phyloP scores from a whole-genome alignment of 2,113 vertebrate species.

The Cebidichthys violaceus region DNA sequence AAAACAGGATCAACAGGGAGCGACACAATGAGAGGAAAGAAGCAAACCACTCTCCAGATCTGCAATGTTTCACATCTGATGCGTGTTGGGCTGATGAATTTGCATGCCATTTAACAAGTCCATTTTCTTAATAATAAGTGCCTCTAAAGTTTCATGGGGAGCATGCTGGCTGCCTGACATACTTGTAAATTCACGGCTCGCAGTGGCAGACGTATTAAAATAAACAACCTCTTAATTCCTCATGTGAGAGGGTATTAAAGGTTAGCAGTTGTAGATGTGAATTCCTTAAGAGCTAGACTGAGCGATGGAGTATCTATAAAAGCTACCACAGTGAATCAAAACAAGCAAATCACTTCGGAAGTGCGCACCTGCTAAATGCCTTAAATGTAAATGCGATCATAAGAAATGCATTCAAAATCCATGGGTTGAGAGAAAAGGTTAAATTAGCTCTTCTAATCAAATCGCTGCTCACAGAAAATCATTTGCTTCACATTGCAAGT shows the following conservation, averaged over 20 bases:
- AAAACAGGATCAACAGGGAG: constrained; percentile 4
- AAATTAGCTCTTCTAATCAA: constrained; percentile 5
- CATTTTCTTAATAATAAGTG: constrained; percentile 44
- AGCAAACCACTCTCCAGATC: background rate
- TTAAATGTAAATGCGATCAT: constrained; percentile 11
- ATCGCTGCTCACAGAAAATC: constrained; percentile 2
- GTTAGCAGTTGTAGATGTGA: constrained; percentile 30
- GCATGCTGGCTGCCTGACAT: constrained; percentile 10
- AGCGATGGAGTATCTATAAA: constrained; percentile 5
- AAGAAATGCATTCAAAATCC: constrained; percentile 10
- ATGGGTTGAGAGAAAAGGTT: background rate
- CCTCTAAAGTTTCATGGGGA: constrained; percentile 49
- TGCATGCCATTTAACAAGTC: constrained; percentile 33
- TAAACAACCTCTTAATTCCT: constrained; percentile 43
- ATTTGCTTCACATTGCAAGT: background rate
- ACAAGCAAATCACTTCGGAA: background rate
- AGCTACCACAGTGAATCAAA: constrained; percentile 6
- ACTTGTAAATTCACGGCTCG: constrained; percentile 37
- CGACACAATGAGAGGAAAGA: background rate
- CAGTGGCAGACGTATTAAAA: constrained; percentile 42
- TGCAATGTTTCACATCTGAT: background rate
- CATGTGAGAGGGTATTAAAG: constrained; percentile 24
- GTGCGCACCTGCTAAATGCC: background rate
- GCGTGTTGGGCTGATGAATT: constrained; percentile 43
- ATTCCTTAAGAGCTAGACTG: constrained; percentile 30